Conservation (phyloP, 2,888 invertebrate species). For the Netelia melanura region DNA sequence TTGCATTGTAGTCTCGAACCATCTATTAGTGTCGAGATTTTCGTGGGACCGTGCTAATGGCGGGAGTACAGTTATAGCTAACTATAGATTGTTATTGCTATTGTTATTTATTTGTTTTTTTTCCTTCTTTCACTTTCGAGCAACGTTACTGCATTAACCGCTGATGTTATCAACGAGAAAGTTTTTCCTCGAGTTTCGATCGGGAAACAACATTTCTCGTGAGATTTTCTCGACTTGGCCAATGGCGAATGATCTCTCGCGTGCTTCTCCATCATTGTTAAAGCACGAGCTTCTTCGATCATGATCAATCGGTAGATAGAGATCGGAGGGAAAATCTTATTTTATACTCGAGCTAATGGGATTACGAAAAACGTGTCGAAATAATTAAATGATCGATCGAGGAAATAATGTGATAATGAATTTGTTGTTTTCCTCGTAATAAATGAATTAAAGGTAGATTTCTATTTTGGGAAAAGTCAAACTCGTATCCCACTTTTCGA, state of each 20-base stretch:
- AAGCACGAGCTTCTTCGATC: conserved; percentile 27
- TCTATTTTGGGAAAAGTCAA: background rate
- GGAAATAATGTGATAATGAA: background rate
- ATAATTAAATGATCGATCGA: no score
- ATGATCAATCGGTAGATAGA: conserved; percentile 12
- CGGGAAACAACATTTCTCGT: background rate
- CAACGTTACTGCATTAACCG: background rate
- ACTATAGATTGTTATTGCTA: conserved; percentile 11
- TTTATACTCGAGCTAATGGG: background rate
- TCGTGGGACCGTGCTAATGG: conserved; percentile 17
- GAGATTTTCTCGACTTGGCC: background rate
- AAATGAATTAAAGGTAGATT: background rate
- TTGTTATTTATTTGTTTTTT: background rate
- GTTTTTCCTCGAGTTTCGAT: background rate
- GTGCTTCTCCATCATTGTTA: conserved; percentile 27
- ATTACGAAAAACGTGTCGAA: background rate
- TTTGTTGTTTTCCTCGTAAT: background rate
- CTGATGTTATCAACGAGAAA: conserved; percentile 20
- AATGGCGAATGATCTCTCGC: background rate
- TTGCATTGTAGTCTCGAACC: conserved; percentile 63
- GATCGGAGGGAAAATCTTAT: background rate
- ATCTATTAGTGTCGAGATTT: conserved; percentile 63
- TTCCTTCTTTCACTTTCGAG: background rate
- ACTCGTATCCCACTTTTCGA: background rate
- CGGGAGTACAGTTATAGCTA: conserved; percentile 11